A percentile compares a stretch with the other conserved stretches of the same genome.
Evolutionary conservation across 2,113 vertebrate species (phyloP).

Genomic region (Chionomys nivalis): DNA sequence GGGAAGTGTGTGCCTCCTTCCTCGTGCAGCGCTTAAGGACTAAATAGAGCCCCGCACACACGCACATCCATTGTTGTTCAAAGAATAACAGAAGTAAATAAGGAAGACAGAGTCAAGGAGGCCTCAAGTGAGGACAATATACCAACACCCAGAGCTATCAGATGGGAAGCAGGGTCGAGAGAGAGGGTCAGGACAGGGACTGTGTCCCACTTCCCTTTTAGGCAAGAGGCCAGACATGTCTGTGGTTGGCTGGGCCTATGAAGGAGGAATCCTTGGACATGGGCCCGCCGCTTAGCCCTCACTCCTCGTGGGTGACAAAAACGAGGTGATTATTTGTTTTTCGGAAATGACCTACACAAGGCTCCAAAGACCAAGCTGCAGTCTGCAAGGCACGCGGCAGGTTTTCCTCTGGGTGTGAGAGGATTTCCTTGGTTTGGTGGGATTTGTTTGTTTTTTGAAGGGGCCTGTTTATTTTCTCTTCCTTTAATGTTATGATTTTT

Average conservation of each 20-base stretch:
- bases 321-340: conserved; percentile 74
- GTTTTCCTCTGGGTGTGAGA: conserved; percentile 72
- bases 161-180: neutral
- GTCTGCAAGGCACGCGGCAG: conserved; percentile 63
- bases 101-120: neutral
- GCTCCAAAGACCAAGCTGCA: neutral
- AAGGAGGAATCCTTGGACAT: conserved; percentile 62
- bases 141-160: neutral
- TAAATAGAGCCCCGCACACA: neutral
- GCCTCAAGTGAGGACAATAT: neutral
- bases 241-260: neutral
- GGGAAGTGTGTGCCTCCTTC: neutral
- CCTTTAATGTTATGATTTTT: conserved; percentile 78
- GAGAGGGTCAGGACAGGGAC: neutral
- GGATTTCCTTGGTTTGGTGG: conserved; percentile 75
- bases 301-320: conserved; percentile 67
- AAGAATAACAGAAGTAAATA: neutral
- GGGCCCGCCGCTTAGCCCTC: conserved; percentile 58
- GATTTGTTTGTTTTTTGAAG: conserved; percentile 79
- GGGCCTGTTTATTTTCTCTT: conserved; percentile 81
- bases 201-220: neutral
- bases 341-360: conserved; percentile 66
- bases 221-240: neutral
- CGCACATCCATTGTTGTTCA: neutral
- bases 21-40: rapidly evolving